Evolutionary conservation across 2,797 vertebrate species (phyloP), one percentile per base, ranked within the genome.

Genomic region (Enteromius argenteus): DNA sequence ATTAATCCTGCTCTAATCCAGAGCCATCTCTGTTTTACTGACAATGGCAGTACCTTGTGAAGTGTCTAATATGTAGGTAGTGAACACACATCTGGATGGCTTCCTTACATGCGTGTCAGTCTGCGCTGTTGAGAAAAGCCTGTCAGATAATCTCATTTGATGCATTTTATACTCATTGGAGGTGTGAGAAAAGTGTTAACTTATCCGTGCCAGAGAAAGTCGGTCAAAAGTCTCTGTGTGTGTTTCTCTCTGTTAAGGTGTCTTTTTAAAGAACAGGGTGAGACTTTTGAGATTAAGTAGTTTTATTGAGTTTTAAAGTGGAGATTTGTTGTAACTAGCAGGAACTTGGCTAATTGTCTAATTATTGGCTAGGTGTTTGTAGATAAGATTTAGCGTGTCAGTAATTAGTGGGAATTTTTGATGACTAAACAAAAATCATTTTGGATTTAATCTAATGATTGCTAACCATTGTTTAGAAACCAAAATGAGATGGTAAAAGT

Each of bases 1-100:
- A 85, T 86, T 89, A 90, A 90, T 87, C 87, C 88, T 64, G 82
- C 83, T 74, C 76, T 89, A 89, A 88, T 85, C 86, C 87, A 86
- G 79, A 86, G 32, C n/a, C 53, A 77, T 78, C 64, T 86, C 85
- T 87, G 85, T 87, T 85, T 85, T 88, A 86, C 84, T 83, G 83
- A 89, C 84, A 87, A 87, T 85, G 74, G 80, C 71, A 60, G 69
- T 82, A 42, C 84, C 82, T 82, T 86, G 84, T 78, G 79, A 84
- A 86, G 87, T 86, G 79, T 87, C 83, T 89, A 85, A 87, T 84
- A 81, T 85, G 76, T 79, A 58, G 87, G 78, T 85, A 73, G 72
- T 35, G 72, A 88, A 88, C 88, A 88, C 86, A 79, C 87, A 85
- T 88, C 87, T 89, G 83, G 84, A 87, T 80, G 78, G 77, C 58